Conservation (phyloP, 2,797 vertebrate species). For the Leuciscus waleckii region DNA sequence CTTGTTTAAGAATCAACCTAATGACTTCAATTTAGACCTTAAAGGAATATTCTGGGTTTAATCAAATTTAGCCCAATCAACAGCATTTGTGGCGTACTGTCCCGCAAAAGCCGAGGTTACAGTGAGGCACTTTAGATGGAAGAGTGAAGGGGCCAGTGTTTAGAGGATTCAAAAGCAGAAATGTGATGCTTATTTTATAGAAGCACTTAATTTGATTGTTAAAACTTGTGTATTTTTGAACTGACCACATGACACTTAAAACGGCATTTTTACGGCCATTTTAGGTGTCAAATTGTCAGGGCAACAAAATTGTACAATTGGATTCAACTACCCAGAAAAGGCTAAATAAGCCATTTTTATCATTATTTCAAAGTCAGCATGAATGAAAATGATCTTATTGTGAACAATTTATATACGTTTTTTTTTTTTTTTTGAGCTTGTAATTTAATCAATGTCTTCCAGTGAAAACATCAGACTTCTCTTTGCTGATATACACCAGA, state of each 20-base stretch:
- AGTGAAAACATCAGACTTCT: too few relatives aligned
- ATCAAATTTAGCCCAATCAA: neutral
- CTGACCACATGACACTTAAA: too few relatives aligned
- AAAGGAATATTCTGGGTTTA: neutral
- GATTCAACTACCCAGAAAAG: neutral
- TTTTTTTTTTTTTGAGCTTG: too few relatives aligned
- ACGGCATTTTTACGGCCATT: neutral
- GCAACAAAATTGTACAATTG: neutral
- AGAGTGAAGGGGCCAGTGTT: neutral
- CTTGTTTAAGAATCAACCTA: neutral
- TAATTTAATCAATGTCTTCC: too few relatives aligned
- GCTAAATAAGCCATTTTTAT: neutral
- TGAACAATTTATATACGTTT: neutral
- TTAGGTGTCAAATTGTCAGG: neutral
- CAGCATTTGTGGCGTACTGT: neutral
- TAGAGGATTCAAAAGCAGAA: neutral
- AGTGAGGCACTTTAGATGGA: neutral
- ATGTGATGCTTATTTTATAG: neutral
- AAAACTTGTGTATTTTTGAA: too few relatives aligned
- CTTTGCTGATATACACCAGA: neutral
- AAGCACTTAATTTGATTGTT: too few relatives aligned
- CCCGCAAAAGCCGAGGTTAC: neutral
- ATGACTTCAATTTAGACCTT: neutral
- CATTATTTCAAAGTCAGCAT: too few relatives aligned
- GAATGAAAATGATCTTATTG: neutral